These are phyloP conservation scores for Mythimna albipuncta DNA, from an alignment of 2,888 invertebrate genomes.

Conservation along the genomic window DNA sequence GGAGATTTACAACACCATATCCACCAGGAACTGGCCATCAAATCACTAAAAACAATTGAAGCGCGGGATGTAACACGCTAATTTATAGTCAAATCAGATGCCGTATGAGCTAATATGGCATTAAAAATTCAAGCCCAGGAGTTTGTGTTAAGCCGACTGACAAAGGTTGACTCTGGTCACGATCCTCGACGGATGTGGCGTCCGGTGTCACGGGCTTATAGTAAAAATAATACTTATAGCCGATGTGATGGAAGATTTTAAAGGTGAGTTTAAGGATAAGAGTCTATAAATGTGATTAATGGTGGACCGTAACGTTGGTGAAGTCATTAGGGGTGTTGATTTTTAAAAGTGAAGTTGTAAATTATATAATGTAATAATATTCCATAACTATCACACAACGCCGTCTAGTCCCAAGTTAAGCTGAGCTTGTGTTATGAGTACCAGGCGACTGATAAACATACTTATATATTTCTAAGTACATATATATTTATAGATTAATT, in stretches of 20 bases:
- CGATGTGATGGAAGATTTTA: slow-evolving; percentile 67
- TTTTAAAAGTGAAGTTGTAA: background rate
- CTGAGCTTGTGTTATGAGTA: too few species aligned
- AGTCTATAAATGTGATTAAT: slow-evolving; percentile 37
- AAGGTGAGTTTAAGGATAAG: slow-evolving; percentile 60
- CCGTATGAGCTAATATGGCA: slow-evolving; percentile 79
- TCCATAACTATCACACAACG: too few species aligned
- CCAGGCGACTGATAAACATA: too few species aligned
- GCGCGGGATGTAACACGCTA: slow-evolving; percentile 43
- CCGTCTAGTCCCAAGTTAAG: too few species aligned
- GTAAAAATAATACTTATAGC: slow-evolving; percentile 66
- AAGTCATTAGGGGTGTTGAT: background rate
- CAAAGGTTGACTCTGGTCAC: slow-evolving; percentile 81
- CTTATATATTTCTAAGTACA: too few species aligned
- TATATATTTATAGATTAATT: too few species aligned
- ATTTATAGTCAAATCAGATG: slow-evolving; percentile 67
- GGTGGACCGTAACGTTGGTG: background rate
- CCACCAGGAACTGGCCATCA: slow-evolving; percentile 55
- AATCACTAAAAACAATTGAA: slow-evolving; percentile 51
- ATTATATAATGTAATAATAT: background rate
- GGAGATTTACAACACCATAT: slow-evolving; percentile 54
- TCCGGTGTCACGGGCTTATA: slow-evolving; percentile 77
- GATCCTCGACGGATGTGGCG: slow-evolving; percentile 84
- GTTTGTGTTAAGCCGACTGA: slow-evolving; percentile 75
- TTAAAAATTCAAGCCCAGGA: slow-evolving; percentile 82